A percentile compares a stretch with the other conserved stretches of the same genome.
Conservation (phyloP, 2,113 vertebrate species). For the Rhodinocichla rosea region DNA sequence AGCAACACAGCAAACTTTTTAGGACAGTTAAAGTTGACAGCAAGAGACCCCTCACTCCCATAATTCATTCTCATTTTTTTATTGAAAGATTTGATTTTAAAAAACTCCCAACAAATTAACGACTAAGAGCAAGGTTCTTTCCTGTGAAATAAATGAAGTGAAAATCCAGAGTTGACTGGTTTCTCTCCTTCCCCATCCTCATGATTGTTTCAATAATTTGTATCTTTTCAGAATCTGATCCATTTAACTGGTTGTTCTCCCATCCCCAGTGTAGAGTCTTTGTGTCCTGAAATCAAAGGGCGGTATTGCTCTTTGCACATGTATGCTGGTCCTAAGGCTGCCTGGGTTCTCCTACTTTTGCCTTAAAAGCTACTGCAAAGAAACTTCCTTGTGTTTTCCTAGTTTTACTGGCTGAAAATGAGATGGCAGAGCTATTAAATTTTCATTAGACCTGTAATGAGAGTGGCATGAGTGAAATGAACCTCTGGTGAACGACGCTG, state of each 20-base stretch:
- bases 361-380: background rate
- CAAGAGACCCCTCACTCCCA: background rate
- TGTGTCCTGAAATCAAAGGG: background rate
- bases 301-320: fast-evolving
- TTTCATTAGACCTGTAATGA: conserved; percentile 12
- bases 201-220: background rate
- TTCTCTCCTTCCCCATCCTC: background rate
- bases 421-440: background rate
- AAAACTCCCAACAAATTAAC: background rate
- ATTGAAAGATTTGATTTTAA: background rate
- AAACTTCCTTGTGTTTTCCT: background rate
- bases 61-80: background rate
- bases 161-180: background rate
- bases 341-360: background rate
- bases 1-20: background rate
- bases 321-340: background rate
- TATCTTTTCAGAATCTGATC: background rate
- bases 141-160: background rate
- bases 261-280: background rate
- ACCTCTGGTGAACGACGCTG: background rate
- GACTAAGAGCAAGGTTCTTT: background rate
- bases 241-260: background rate
- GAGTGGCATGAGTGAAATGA: background rate
- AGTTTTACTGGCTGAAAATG: background rate
- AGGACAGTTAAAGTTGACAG: background rate